Base-by-base conservation (phyloP, 30 jellyfish, hydroid and myxozoan genomes). In the Aurelia sp. region DNA sequence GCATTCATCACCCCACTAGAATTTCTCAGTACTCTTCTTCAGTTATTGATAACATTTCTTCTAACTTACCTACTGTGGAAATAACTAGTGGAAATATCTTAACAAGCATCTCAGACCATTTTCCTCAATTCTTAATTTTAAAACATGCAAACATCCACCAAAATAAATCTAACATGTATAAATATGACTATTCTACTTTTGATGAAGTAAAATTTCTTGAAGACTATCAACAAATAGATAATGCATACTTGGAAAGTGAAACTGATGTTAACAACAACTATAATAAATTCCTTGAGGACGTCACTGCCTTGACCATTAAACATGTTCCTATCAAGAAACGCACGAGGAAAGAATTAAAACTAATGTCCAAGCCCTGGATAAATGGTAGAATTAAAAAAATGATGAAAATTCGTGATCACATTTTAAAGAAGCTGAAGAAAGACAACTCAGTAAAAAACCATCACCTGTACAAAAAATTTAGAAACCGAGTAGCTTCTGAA, bases 21-120 rank as follows among this genome's bases (percentile, higher is more conserved):
- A 58, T 74, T 74, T 74, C 85, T 74, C 67, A 74, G 50, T 58
- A 74, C 31, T 74, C 50, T n/a, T 74, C 50, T 57, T n/a, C 50
- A 74, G 50, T 48, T n/a, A n/a, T 47, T 65, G 76, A 65, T 65
- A 20, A 65, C 48, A 65, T 13, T 53, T 53, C 2, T 53, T 53
- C 66, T 40, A 33, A 78, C 89, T 64, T 30, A 60, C 30, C 81
- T 63, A 62, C 57, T 78, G 80, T 48, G 15, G 66, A 78, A 33
- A 78, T 78, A n/a, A 78, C 65, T 58, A 57, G 81, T 78, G 81
- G 89, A 12, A 78, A 78, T 78, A 78, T 78, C 48, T 47, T 78
- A 27, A 78, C 66, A 33, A 74, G 62, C 57, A 78, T 78, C 59
- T 60, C 89, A 22, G 89, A 78, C 74, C 89, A 78, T 62, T 78